These are phyloP conservation scores for Listrodromus nycthemerus DNA, from an alignment of 2,888 invertebrate species.

Conservation along the genomic window DNA sequence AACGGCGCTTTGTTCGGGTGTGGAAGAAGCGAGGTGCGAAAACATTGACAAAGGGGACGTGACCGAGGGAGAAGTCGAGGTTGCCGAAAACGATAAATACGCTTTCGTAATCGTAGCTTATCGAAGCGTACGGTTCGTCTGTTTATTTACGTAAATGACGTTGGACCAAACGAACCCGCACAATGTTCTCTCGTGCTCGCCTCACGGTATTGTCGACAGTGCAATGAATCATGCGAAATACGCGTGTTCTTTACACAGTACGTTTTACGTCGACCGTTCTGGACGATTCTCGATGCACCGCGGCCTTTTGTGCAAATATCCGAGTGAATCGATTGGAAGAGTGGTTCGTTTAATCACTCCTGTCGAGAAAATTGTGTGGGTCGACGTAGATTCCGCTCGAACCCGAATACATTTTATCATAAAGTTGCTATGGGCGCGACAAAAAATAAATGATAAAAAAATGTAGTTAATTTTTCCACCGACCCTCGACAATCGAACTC, in stretches of 20 bases:
- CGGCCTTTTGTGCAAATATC: conserved; percentile 1
- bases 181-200: background rate
- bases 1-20: too few species aligned
- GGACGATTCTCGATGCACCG: background rate
- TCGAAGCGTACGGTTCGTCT: background rate
- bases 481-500: too few species aligned
- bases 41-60: background rate
- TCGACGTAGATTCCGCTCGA: background rate
- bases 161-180: background rate
- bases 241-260: conserved; percentile 6
- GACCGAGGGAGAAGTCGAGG: background rate
- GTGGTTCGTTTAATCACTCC: background rate
- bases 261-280: conserved; percentile 1
- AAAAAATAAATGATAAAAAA: too few species aligned
- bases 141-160: background rate
- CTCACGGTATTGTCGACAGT: background rate
- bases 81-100: background rate
- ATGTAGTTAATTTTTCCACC: background rate
- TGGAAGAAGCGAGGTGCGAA: background rate
- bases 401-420: background rate
- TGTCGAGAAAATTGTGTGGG: background rate
- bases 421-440: too few species aligned
- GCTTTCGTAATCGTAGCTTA: background rate
- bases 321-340: background rate
- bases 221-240: background rate